Base-by-base conservation (phyloP, 2,797 vertebrate species). In the Anguilla anguilla region DNA sequence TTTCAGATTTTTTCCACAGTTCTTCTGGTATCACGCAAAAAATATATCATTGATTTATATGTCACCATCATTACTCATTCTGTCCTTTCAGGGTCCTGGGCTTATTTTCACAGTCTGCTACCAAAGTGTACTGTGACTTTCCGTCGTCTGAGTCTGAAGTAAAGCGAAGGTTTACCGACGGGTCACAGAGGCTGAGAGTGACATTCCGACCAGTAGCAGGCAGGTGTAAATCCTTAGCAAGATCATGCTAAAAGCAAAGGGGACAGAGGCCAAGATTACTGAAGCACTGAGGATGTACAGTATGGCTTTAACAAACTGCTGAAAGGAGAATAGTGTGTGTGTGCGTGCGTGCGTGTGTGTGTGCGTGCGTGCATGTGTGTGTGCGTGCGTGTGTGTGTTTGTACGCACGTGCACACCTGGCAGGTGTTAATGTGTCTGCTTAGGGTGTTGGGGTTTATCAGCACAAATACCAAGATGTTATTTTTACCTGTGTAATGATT, bases 181-280 rank as follows among this genome's bases (percentile, higher is more conserved):
- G 11, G 22, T 53, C 22, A 55, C 2, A 83, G 9, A 25, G 39
- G 19, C 39, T 81, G 22, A 49, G 77, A 53, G 43, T 55, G 28
- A 83, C 51, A 28, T 55, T 83, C 82, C 25, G 31, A 53, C 3
- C 28, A 31, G 82, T 83, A 83, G 51, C 51, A 55, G 3, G 25
- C 49, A 2, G 13, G 82, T 83, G 82, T 15, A 83, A 83, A 83
- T 83, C 49, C 82, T 83, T 55, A n/a, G 49, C 53, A 83, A 31
- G 82, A 31, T n/a, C 82, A 13, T n/a, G 82, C 25, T 53, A 83
- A 83, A 31, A 53, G 82, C 25, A 10, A 13, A 11, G 51, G 53
- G 74, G 19, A 46, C 43, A 49, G 77, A 81, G 82, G 82, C 49
- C 49, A 55, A 83, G 11, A 83, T 83, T 11, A 83, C 82, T 51